phyloP scores from a whole-genome alignment of 2,797 vertebrate species.

The Podargus strigoides region DNA sequence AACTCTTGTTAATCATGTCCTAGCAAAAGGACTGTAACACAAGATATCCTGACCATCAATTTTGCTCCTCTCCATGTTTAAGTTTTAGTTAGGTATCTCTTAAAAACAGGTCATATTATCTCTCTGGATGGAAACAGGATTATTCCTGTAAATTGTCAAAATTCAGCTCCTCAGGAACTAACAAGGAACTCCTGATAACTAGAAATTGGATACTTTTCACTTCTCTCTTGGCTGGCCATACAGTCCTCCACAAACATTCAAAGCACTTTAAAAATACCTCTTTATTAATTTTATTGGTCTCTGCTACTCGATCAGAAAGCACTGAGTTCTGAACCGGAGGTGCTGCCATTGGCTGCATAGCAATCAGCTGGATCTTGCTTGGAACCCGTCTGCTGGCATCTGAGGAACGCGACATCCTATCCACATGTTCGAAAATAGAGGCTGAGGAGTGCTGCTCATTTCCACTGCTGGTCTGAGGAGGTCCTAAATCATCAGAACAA shows the following conservation, averaged over 20 bases:
- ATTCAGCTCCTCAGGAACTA: not conserved
- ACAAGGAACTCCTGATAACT: not conserved
- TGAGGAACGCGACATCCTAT: slow-evolving; percentile 87
- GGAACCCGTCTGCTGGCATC: slow-evolving; percentile 85
- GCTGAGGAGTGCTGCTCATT: slow-evolving; percentile 90
- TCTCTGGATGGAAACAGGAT: not conserved
- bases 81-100: not conserved
- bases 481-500: slow-evolving; percentile 71
- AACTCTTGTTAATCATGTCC: accelerated
- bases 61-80: not conserved
- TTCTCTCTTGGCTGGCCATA: not conserved
- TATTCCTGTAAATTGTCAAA: not conserved
- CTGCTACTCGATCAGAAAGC: slow-evolving; percentile 82
- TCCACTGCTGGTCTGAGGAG: slow-evolving; percentile 76
- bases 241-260: not conserved
- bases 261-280: slow-evolving; percentile 76
- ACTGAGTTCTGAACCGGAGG: slow-evolving; percentile 81
- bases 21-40: not conserved
- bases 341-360: slow-evolving; percentile 91
- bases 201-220: not conserved
- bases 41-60: not conserved
- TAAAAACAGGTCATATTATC: not conserved
- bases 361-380: slow-evolving; percentile 95
- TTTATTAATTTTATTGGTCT: slow-evolving; percentile 88
- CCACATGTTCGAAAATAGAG: slow-evolving; percentile 96